Evolutionary conservation across 2,888 invertebrate species (phyloP).

Genomic region (Sphaeridia pumilis): DNA sequence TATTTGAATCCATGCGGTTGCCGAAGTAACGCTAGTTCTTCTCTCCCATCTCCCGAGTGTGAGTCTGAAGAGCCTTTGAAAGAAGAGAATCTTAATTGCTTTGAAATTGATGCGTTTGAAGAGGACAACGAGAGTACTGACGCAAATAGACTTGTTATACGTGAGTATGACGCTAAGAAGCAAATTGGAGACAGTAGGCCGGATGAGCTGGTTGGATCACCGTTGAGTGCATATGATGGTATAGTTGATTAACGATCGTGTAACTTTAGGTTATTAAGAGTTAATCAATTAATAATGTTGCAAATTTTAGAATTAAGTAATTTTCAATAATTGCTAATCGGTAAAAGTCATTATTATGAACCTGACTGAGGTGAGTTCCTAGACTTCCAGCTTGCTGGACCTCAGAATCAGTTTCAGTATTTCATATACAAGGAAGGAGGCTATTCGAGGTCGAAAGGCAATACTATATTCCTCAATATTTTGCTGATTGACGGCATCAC

Average conservation of each 20-base stretch:
- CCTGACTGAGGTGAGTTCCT: no score
- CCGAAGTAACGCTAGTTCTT: conserved; percentile 37
- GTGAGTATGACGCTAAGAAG: background rate
- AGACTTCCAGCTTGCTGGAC: no score
- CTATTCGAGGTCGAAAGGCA: no score
- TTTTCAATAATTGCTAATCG: no score
- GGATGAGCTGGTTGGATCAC: conserved; percentile 8
- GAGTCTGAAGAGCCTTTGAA: conserved; percentile 3
- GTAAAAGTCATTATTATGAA: no score
- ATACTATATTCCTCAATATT: no score
- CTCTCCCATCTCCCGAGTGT: conserved; percentile 13
- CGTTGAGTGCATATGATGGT: conserved; percentile 1
- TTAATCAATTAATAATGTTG: background rate
- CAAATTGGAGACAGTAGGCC: background rate
- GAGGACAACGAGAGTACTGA: background rate
- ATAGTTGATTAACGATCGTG: conserved; percentile 19
- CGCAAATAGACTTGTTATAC: conserved; percentile 6
- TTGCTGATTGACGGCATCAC: no score
- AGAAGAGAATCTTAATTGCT: conserved; percentile 6
- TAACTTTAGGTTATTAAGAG: conserved; percentile 10
- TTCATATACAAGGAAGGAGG: no score
- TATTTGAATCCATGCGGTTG: conserved; percentile 49
- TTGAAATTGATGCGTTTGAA: conserved; percentile 7
- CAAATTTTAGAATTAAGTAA: background rate
- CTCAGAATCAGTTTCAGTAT: no score